A percentile compares a stretch with the other conserved stretches of the same genome.
Evolutionary conservation across 2,113 vertebrate genomes (phyloP).

Genomic region (Oenanthe oenanthe): DNA sequence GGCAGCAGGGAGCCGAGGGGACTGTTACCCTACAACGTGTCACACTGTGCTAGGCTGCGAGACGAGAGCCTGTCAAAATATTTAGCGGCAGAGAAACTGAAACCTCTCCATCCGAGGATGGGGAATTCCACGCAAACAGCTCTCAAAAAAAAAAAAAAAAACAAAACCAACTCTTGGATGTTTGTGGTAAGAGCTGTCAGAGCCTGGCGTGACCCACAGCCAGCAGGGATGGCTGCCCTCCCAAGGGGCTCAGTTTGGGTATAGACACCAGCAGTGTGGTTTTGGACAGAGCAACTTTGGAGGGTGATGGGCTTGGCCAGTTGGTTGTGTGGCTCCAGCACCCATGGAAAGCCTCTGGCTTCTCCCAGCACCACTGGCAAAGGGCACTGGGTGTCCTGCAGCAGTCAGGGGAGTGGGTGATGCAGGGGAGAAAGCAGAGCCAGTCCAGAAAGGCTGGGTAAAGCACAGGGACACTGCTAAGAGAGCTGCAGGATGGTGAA

Average conservation of each 20-base stretch:
- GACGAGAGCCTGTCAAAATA: conserved; percentile 44
- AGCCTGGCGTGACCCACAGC: background rate
- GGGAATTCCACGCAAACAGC: background rate
- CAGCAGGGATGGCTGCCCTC: background rate
- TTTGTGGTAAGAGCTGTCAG: background rate
- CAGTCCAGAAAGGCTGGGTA: background rate
- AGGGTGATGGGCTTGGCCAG: background rate
- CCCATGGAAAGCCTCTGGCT: fast-evolving
- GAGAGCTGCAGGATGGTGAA: background rate
- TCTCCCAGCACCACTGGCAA: fast-evolving
- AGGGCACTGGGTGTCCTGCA: too few relatives aligned
- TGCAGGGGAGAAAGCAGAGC: fast-evolving
- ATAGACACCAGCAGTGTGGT: too few relatives aligned
- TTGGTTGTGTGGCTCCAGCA: background rate
- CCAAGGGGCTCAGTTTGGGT: background rate
- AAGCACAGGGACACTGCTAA: background rate
- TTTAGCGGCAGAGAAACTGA: background rate
- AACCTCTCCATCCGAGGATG: background rate
- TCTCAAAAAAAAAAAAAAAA: background rate
- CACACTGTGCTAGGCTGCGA: background rate
- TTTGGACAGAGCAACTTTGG: background rate
- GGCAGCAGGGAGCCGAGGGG: background rate
- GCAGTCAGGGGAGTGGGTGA: background rate
- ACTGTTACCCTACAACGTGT: background rate
- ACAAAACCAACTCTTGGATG: background rate